Evolutionary conservation across 2,113 vertebrate species (phyloP), one percentile per base, ranked within the genome.

Genomic region (Noctilio leporinus): DNA sequence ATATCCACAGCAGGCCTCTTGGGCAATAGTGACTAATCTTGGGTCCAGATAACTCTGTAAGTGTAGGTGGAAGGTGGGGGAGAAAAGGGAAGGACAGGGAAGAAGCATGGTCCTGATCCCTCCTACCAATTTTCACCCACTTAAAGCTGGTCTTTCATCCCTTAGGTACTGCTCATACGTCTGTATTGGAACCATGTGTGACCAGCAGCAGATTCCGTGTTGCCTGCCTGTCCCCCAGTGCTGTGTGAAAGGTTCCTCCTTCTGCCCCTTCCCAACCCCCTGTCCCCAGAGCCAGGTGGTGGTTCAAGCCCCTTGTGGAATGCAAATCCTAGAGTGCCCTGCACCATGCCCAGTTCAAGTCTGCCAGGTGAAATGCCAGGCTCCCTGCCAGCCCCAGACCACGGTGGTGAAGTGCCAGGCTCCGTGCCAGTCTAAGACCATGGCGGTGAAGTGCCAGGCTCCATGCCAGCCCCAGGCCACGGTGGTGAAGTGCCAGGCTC

Each of bases 161-260:
- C 45, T 53, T 81, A 97, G 97, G 92, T 92, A 51, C 67, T 15
- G 2, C 38, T 78, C 70, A 49, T 73, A 59, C 16, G 1, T 47
- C 87, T 77, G 47, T 80, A 40, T 87, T 59, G 69, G 86, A 90
- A 95, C 90, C 92, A 97, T 97, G 97, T 97, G 97, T 75, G 97
- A 97, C 43, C 97, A 97, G 92, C 93, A 94, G 89, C 89, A 72
- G n/a, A 87, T 89, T 43, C 95, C n/a, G 33, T 92, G 22, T 33
- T 96, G 85, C 70, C 40, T 77, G 82, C 86, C 88, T 0, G 10
- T 85, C 1, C 95, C 96, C 20, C 93, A 95, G 84, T 96, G 95
- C 85, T 97, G 93, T 5, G 81, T 96, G 89, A 96, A 89, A 64
- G 88, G 92, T 2, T 91, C 93, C 35, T 91, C 93, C 4, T 85